Evolutionary conservation across 2,797 vertebrate genomes (phyloP).

Genomic region (Thalassophryne amazonica): DNA sequence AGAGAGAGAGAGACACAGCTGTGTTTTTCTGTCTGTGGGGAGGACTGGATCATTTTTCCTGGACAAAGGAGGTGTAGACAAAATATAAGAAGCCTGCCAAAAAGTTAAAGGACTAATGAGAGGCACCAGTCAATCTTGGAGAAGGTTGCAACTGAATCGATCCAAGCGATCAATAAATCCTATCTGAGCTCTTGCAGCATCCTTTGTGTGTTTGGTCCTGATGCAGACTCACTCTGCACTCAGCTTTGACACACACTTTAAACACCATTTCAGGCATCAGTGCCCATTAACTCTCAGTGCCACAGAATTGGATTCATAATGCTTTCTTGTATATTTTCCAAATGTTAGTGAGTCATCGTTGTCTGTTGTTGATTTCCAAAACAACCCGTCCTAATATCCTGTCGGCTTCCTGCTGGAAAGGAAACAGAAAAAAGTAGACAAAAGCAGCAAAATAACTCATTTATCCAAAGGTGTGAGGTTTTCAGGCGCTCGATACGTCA

Average conservation of each 20-base stretch:
- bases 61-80: conserved; percentile 3
- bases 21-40: neutral
- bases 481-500: too few species aligned
- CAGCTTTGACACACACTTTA: conserved; percentile 14
- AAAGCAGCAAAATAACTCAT: conserved; percentile 31
- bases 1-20: conserved; percentile 1
- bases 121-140: conserved; percentile 12
- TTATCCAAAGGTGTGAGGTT: too few species aligned
- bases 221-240: conserved; percentile 8
- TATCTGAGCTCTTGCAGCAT: neutral
- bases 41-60: conserved; percentile 4
- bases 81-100: conserved; percentile 17
- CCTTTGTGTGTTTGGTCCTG: conserved; percentile 5
- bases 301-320: conserved; percentile 21
- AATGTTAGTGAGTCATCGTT: conserved; percentile 24
- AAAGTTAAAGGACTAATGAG: conserved; percentile 29
- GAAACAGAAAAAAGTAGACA: conserved; percentile 1
- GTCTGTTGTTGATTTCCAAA: conserved; percentile 36
- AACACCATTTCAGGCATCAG: conserved; percentile 28
- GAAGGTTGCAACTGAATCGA: conserved; percentile 1
- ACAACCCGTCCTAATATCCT: conserved; percentile 41
- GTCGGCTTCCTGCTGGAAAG: conserved; percentile 20
- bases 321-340: conserved; percentile 29
- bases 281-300: conserved; percentile 6
- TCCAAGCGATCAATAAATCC: conserved; percentile 24